A percentile compares a stretch with the other conserved stretches of the same genome.
phyloP scores from a whole-genome alignment of 2,113 vertebrate species.

The Gadus macrocephalus region DNA sequence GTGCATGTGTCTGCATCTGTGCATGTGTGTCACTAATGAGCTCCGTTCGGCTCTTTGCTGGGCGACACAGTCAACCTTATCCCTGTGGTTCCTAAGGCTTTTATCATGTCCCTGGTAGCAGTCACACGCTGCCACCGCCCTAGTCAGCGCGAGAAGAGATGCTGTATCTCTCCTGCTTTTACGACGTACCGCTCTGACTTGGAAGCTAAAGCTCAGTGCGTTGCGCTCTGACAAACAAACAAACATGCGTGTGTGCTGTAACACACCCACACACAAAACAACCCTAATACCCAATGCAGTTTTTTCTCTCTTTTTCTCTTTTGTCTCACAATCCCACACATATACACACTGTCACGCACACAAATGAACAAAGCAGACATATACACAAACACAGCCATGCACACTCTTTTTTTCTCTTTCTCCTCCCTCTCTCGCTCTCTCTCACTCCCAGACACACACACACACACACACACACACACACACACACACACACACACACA shows the following conservation, averaged over 20 bases:
- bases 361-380: background rate
- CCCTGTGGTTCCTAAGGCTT: too few species aligned
- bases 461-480: constrained; percentile 1
- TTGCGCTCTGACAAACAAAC: too few species aligned
- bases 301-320: background rate
- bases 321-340: background rate
- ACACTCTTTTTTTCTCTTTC: background rate
- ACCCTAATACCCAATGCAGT: background rate
- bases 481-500: background rate
- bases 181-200: too few species aligned
- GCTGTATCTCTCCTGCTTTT: too few species aligned
- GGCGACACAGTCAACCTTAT: too few species aligned
- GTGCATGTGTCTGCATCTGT: background rate
- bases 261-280: too few species aligned
- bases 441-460: background rate
- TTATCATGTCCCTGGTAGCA: too few species aligned
- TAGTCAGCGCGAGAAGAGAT: too few species aligned
- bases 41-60: background rate
- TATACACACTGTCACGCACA: background rate
- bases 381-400: background rate
- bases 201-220: too few species aligned
- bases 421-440: too few species aligned
- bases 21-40: background rate
- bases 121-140: too few species aligned
- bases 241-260: too few species aligned